phyloP scores from a whole-genome alignment of 2,888 invertebrate genomes.

The Hymenopus coronatus region DNA sequence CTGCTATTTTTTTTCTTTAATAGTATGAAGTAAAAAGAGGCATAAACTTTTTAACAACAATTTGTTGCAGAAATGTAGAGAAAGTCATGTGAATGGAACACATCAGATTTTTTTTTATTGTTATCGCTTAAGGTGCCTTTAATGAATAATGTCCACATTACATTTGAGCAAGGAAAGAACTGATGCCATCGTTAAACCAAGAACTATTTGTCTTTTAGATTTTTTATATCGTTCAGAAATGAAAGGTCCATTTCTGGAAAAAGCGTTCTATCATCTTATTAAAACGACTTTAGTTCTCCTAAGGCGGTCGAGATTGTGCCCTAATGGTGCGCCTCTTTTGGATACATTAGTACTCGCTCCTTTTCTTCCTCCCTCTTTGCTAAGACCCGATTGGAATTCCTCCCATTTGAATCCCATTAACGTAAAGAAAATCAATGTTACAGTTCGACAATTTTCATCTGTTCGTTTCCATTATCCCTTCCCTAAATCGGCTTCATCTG shows the following conservation, averaged over 20 bases:
- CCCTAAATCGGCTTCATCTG: neutral
- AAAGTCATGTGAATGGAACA: too few species aligned
- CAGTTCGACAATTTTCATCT: constrained; percentile 11
- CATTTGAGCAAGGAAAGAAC: neutral
- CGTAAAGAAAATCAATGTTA: constrained; percentile 9
- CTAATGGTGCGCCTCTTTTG: neutral
- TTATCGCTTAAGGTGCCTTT: neutral
- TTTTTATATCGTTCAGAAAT: neutral
- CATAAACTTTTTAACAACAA: too few species aligned
- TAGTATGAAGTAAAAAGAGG: too few species aligned
- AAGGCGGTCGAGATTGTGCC: neutral
- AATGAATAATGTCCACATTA: neutral
- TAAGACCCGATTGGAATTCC: neutral
- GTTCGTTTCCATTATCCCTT: neutral
- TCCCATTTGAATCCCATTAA: constrained; percentile 4
- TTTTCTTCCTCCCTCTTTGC: neutral
- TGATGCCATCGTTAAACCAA: neutral
- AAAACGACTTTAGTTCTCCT: neutral
- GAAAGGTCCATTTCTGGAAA: neutral
- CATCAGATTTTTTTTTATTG: neutral
- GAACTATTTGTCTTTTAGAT: neutral
- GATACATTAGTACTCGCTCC: neutral
- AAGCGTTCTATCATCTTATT: neutral
- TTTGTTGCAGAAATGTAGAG: too few species aligned
- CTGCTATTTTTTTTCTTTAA: too few species aligned